Conservation (phyloP, 2,888 invertebrate species). For the Teleiodes luculella region DNA sequence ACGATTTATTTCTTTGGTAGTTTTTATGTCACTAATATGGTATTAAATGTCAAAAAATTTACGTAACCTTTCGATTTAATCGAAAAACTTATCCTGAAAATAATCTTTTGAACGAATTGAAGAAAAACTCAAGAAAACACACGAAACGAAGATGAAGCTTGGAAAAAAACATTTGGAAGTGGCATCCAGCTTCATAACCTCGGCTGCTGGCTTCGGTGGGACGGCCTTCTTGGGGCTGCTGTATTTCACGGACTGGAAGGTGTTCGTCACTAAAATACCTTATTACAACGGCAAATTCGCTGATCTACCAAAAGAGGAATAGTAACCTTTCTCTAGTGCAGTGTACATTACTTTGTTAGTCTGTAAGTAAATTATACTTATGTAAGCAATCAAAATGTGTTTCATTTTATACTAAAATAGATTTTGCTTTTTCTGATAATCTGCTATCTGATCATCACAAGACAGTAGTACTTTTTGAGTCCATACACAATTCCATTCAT, state of each 20-base stretch:
- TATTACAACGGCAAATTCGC: slow-evolving; percentile 86
- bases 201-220: slow-evolving; percentile 81
- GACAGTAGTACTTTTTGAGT: no score
- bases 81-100: no score
- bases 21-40: no score
- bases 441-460: no score
- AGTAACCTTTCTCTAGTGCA: neutral
- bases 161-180: slow-evolving; percentile 82
- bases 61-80: neutral
- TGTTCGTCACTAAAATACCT: slow-evolving; percentile 84
- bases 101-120: no score
- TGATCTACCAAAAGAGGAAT: slow-evolving; percentile 43
- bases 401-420: neutral
- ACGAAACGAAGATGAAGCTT: slow-evolving; percentile 57
- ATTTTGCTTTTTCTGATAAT: neutral
- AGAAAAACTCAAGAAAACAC: no score
- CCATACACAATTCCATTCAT: no score
- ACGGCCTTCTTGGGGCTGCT: slow-evolving; percentile 79
- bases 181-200: slow-evolving; percentile 72
- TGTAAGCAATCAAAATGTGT: slow-evolving; percentile 1
- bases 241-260: slow-evolving; percentile 90
- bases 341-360: slow-evolving; percentile 9
- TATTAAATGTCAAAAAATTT: neutral
- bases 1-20: no score
- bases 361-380: slow-evolving; percentile 2